Conservation (phyloP, 2,888 invertebrate species). For the Spodoptera exigua region DNA sequence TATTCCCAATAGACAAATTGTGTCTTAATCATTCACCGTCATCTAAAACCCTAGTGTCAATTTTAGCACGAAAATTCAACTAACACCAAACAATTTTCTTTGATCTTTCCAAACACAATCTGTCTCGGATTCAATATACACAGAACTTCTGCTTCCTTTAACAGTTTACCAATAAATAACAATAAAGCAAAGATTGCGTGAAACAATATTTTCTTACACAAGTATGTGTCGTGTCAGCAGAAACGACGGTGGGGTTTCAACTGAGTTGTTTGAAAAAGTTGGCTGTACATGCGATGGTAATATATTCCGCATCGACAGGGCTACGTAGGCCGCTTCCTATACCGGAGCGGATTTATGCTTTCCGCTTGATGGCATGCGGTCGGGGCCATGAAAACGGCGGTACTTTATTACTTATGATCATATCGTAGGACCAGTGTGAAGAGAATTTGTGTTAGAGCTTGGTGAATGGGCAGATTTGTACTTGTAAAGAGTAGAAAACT, state of each 20-base stretch:
- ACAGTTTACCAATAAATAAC: constrained; percentile 20
- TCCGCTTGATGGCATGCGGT: constrained; percentile 38
- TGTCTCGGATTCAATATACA: too few relatives aligned
- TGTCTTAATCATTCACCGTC: too few relatives aligned
- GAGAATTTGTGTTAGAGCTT: neutral
- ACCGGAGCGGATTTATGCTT: constrained; percentile 48
- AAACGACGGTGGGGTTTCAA: too few relatives aligned
- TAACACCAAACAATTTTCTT: too few relatives aligned
- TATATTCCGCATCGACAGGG: constrained; percentile 47
- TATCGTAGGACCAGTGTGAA: neutral
- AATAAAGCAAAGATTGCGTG: constrained; percentile 8
- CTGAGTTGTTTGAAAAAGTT: constrained; percentile 16
- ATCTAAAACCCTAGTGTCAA: too few relatives aligned
- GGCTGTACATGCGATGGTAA: constrained; percentile 23
- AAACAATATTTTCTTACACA: constrained; percentile 15
- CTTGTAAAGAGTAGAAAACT: too few relatives aligned
- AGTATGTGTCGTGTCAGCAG: neutral
- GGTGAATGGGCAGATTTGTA: too few relatives aligned
- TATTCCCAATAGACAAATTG: too few relatives aligned
- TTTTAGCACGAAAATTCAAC: too few relatives aligned
- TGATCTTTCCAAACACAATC: too few relatives aligned
- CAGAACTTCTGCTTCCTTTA: neutral
- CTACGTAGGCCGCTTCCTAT: constrained; percentile 47
- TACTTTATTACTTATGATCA: neutral
- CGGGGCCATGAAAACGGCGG: constrained; percentile 29